Evolutionary conservation across 2,113 vertebrate genomes (phyloP).

Genomic region (Podarcis raffonei): DNA sequence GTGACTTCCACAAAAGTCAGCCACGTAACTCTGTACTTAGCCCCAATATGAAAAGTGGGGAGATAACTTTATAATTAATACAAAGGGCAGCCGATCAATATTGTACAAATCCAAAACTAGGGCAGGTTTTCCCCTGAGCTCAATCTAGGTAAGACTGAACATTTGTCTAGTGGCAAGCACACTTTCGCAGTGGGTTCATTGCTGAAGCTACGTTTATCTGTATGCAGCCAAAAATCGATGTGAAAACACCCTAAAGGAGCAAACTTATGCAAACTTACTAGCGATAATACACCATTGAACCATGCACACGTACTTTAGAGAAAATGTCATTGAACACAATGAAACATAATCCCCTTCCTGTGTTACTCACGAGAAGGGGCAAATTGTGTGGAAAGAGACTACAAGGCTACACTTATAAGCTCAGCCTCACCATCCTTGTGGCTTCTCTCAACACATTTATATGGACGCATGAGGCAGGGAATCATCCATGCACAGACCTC

Average conservation of each 20-base stretch:
- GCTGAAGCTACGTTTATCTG: neutral
- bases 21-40: neutral
- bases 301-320: neutral
- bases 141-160: neutral
- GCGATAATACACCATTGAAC: too few species aligned
- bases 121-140: neutral
- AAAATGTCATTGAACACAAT: neutral
- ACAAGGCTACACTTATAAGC: too few species aligned
- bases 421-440: too few species aligned
- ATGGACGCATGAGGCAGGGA: too few species aligned
- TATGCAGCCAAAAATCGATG: neutral
- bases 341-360: neutral
- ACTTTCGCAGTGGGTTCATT: neutral
- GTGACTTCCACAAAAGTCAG: neutral
- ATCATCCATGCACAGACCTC: too few species aligned
- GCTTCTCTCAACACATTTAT: too few species aligned
- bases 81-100: neutral
- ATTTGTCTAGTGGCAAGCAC: neutral
- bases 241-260: neutral
- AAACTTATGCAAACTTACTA: neutral
- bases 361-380: too few species aligned
- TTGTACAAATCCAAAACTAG: neutral
- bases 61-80: neutral
- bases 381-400: too few species aligned
- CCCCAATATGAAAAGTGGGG: neutral